These are phyloP conservation scores for Malacoctenus gilli DNA, from an alignment of 2,797 vertebrate species.

Conservation along the genomic window DNA sequence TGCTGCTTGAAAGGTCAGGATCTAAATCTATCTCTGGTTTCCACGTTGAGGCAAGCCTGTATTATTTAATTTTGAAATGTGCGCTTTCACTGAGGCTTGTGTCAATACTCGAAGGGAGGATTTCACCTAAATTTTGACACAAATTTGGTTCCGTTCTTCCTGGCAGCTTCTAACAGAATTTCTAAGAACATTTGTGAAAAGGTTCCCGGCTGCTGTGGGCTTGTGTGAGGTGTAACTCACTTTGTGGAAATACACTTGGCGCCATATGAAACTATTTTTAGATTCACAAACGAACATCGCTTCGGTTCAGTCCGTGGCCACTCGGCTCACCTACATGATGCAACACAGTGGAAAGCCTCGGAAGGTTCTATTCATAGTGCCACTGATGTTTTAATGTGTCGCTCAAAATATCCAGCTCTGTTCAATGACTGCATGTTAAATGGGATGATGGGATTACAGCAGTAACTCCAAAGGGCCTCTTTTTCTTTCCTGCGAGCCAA, in stretches of 20 bases:
- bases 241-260: too few relatives aligned
- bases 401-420: slow-evolving; percentile 18
- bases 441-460: slow-evolving; percentile 29
- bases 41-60: too few relatives aligned
- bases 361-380: slow-evolving; percentile 11
- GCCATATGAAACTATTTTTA: neutral
- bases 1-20: too few relatives aligned
- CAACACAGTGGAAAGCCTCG: slow-evolving; percentile 9
- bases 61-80: too few relatives aligned
- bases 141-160: too few relatives aligned
- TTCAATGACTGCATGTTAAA: slow-evolving; percentile 18
- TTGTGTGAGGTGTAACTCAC: too few relatives aligned
- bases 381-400: slow-evolving; percentile 22
- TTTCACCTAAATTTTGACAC: too few relatives aligned
- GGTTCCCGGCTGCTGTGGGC: neutral
- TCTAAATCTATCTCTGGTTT: too few relatives aligned
- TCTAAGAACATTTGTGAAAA: neutral
- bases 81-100: too few relatives aligned
- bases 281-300: slow-evolving; percentile 2
- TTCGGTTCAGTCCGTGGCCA: slow-evolving; percentile 15
- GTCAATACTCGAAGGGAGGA: too few relatives aligned
- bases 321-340: slow-evolving; percentile 1
- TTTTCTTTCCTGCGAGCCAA: slow-evolving; percentile 2
- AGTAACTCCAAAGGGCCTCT: neutral
- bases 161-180: too few relatives aligned